A percentile compares a stretch with the other conserved stretches of the same genome.
These are phyloP conservation scores for Columba livia DNA, from an alignment of 2,113 vertebrate genomes.

Conservation along the genomic window DNA sequence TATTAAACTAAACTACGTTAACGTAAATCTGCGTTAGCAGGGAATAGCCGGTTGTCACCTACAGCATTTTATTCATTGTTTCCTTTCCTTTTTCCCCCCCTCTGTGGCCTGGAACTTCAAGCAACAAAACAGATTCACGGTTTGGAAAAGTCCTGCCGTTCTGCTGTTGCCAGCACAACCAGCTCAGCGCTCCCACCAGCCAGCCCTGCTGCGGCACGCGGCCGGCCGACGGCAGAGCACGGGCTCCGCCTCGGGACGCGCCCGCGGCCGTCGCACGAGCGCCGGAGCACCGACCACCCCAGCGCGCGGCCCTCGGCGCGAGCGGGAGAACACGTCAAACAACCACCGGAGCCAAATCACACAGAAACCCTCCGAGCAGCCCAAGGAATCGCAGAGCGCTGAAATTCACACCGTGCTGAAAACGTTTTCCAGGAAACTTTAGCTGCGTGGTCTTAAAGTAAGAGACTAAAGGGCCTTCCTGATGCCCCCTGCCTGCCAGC, in stretches of 20 bases:
- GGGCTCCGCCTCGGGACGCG: not conserved
- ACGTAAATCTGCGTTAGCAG: not conserved
- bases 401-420: not conserved
- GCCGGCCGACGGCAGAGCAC: not conserved
- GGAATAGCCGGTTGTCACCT: not conserved
- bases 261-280: rapidly evolving
- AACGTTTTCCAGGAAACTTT: not conserved
- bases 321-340: not conserved
- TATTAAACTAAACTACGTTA: constrained; percentile 42
- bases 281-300: too few species aligned
- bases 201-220: not conserved
- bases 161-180: not conserved
- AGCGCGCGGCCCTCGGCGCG: not conserved
- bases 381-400: not conserved
- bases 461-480: not conserved
- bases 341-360: not conserved
- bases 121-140: not conserved
- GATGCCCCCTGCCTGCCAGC: not conserved
- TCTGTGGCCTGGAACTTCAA: not conserved
- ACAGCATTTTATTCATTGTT: not conserved
- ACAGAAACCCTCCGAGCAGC: not conserved
- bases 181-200: not conserved
- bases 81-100: not conserved
- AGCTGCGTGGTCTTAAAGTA: not conserved
- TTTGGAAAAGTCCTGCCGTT: not conserved